Percentiles rank a stretch among this genome's conserved stretches.
phyloP scores from a whole-genome alignment of 2,113 vertebrate species.

The Chionomys nivalis region DNA sequence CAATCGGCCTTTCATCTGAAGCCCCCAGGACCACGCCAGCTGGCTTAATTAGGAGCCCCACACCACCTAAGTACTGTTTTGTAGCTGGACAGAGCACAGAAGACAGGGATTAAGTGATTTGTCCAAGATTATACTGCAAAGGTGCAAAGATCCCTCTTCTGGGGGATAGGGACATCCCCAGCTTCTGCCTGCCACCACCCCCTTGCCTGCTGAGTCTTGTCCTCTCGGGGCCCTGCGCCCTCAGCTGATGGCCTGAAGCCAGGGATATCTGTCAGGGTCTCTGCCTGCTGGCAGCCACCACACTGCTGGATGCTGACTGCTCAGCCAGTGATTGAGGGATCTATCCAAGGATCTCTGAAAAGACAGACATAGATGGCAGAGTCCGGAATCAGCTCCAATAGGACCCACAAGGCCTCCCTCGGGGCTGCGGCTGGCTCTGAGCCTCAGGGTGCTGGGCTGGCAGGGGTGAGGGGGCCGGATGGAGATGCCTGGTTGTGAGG shows the following conservation, averaged over 20 bases:
- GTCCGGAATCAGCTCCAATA: constrained; percentile 37
- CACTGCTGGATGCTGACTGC: not conserved
- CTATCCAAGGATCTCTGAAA: not conserved
- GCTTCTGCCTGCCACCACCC: not conserved
- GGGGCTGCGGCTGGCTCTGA: not conserved
- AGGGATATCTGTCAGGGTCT: not conserved
- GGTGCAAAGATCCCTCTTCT: not conserved
- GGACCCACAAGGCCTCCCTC: not conserved
- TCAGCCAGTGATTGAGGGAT: not conserved
- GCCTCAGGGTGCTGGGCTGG: not conserved
- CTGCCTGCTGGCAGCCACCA: not conserved
- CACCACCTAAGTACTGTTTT: constrained; percentile 51
- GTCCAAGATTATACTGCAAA: constrained; percentile 43
- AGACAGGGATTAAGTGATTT: constrained; percentile 64
- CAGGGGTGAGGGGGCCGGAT: constrained; percentile 33
- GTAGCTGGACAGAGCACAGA: constrained; percentile 17
- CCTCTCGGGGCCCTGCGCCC: not conserved
- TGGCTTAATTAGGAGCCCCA: constrained; percentile 37
- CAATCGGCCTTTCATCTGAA: constrained; percentile 43
- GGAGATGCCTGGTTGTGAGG: constrained; percentile 40
- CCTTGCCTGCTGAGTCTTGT: not conserved
- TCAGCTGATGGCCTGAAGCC: not conserved
- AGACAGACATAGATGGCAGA: not conserved
- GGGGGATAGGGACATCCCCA: not conserved
- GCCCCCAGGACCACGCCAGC: not conserved